Base-by-base conservation (phyloP, 2,797 vertebrate species). In the Sparus aurata region DNA sequence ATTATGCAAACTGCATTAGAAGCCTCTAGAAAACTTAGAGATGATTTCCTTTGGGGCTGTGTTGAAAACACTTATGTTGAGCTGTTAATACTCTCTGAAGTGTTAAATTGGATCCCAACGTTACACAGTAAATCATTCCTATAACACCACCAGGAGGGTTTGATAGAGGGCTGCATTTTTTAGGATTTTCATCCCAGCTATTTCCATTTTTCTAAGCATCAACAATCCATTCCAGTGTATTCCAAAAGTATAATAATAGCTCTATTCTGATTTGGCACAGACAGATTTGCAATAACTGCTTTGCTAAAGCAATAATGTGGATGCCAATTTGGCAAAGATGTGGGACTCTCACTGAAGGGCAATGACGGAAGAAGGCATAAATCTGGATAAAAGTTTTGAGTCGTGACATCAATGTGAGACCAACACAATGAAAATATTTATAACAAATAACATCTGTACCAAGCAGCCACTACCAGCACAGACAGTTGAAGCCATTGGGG, bases 31-130 rank as follows among this genome's bases (percentile, higher is more conserved):
- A 80, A 82, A 76, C 16, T 20, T 62, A 1, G 17, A 70, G 55
- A 81, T 71, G 72, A 82, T 84, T 78, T 86, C 50, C 47, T 49
- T 30, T 11, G 8, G 49, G 47, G 52, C 54, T 0, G 10, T 45
- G 75, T 25, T 67, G 34, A 61, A 79, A 77, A 75, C 62, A 60
- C 80, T 67, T 74, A 49, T 58, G 63, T 67, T 54, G 73, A 83
- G 79, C 71, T 81, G 69, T 78, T 86, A 86, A 77, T 78, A 78
- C 63, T 69, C 77, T 83, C 52, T 85, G 72, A 80, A 75, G 85
- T 86, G 77, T 79, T 85, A 80, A 85, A 87, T 86, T 87, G 85
- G 77, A 83, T 87, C 57, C 57, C 58, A 62, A 5, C 8, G 17
- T 62, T 79, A 57, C 47, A 77, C 17, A 3, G 59, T 74, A 78